These are phyloP conservation scores for Hermaeophaga mercurialis DNA, from an alignment of 2,888 invertebrate genomes.

Conservation along the genomic window DNA sequence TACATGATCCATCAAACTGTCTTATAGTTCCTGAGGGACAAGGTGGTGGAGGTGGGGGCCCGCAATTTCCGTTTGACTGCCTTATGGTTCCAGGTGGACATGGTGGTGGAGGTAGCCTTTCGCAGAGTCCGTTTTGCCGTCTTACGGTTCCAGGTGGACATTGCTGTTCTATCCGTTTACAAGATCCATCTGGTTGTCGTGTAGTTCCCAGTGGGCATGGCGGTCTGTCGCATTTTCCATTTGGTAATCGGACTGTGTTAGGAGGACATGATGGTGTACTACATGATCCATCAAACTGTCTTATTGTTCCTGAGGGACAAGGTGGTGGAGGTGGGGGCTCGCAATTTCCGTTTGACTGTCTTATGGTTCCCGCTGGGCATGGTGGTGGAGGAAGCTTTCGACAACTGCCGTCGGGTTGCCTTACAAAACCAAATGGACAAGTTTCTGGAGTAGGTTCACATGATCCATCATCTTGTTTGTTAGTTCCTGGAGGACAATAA, in stretches of 20 bases:
- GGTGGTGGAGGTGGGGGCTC: slow-evolving; percentile 11
- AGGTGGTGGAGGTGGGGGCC: slow-evolving; percentile 14
- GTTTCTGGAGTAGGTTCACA: too few relatives aligned
- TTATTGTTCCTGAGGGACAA: slow-evolving; percentile 14
- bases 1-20: slow-evolving; percentile 19
- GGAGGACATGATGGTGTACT: slow-evolving; percentile 17
- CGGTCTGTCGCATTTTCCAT: slow-evolving; percentile 18
- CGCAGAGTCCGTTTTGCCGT: slow-evolving; percentile 24
- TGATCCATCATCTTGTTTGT: slow-evolving; percentile 14
- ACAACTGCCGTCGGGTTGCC: slow-evolving; percentile 16
- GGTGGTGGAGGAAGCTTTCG: not conserved
- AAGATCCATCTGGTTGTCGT: slow-evolving; percentile 26
- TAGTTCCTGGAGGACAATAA: slow-evolving; percentile 22
- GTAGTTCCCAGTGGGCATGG: slow-evolving; percentile 24
- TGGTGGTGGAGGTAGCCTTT: slow-evolving; percentile 12
- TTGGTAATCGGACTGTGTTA: slow-evolving; percentile 12
- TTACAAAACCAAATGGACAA: slow-evolving; percentile 24
- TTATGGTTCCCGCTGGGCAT: slow-evolving; percentile 30
- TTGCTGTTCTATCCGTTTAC: slow-evolving; percentile 9
- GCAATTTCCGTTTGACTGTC: slow-evolving; percentile 25
- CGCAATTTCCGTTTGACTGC: slow-evolving; percentile 24
- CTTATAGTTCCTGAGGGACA: slow-evolving; percentile 31
- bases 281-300: slow-evolving; percentile 20
- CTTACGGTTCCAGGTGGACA: slow-evolving; percentile 28
- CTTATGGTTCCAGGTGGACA: slow-evolving; percentile 24